phyloP scores from a whole-genome alignment of 2,113 vertebrate genomes.

The Camelus dromedarius region DNA sequence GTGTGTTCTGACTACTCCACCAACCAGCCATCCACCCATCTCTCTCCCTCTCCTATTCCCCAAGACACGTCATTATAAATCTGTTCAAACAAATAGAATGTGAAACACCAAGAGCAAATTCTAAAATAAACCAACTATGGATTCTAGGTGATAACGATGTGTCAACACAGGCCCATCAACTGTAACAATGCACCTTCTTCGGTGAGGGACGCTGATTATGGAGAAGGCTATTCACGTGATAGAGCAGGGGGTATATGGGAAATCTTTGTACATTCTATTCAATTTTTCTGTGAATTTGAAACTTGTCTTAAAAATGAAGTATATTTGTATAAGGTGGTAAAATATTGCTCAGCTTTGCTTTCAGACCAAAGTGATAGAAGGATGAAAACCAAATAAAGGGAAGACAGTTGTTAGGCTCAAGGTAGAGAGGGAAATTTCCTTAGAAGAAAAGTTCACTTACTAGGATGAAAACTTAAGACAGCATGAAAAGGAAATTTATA shows the following conservation, averaged over 20 bases:
- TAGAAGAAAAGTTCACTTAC: neutral
- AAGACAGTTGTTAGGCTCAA: neutral
- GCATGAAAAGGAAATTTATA: neutral
- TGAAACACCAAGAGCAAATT: neutral
- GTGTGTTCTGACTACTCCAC: too few relatives aligned
- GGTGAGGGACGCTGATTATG: neutral
- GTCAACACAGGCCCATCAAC: neutral
- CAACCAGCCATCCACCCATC: too few relatives aligned
- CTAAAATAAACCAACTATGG: neutral
- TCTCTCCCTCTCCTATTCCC: too few relatives aligned
- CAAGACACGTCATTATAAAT: neutral
- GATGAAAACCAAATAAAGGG: neutral
- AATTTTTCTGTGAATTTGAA: neutral
- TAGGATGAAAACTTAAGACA: neutral
- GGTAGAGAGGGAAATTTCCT: neutral
- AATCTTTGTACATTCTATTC: constrained; percentile 8
- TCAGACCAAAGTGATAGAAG: neutral
- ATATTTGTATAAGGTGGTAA: neutral
- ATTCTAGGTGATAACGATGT: neutral
- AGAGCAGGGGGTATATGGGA: neutral
- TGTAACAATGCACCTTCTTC: neutral
- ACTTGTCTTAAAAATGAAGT: neutral
- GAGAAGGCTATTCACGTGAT: neutral
- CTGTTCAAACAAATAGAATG: neutral
- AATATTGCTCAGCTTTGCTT: neutral